Evolutionary conservation across 2,113 vertebrate genomes (phyloP).

Genomic region (Archocentrus centrarchus): DNA sequence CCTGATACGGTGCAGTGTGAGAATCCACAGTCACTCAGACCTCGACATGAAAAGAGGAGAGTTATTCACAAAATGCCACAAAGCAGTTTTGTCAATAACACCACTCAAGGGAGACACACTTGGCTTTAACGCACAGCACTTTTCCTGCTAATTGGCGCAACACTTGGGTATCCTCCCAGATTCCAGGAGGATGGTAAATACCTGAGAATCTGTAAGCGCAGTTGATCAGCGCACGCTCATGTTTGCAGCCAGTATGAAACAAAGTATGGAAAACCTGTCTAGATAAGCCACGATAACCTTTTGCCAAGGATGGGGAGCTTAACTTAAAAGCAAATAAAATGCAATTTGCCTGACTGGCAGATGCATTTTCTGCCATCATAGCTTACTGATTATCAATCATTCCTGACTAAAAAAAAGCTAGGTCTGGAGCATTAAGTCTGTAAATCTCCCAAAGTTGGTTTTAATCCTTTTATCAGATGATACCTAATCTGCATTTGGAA

Average conservation of each 20-base stretch:
- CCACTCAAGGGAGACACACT: constrained; percentile 33
- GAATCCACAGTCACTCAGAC: background rate
- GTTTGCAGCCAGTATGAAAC: background rate
- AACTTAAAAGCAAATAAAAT: background rate
- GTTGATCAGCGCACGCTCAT: background rate
- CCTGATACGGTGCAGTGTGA: background rate
- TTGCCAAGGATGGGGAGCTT: background rate
- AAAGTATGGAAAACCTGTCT: background rate
- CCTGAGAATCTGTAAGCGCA: constrained; percentile 20
- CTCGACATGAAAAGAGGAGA: constrained; percentile 7
- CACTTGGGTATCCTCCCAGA: background rate
- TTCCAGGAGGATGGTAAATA: constrained; percentile 27
- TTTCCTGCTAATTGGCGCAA: constrained; percentile 49
- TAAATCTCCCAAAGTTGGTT: background rate
- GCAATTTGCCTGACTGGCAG: background rate
- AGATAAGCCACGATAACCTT: background rate
- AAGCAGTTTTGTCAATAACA: constrained; percentile 52
- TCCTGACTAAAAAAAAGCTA: background rate
- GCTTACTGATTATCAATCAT: background rate
- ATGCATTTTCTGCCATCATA: background rate
- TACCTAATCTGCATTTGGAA: background rate
- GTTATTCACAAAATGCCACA: constrained; percentile 40
- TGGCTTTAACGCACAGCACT: constrained; percentile 33
- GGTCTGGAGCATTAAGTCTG: background rate
- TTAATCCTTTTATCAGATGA: background rate